Percentiles rank a stretch among this genome's conserved stretches.
Conservation (phyloP, 2,113 vertebrate species). For the Amphiprion percula region DNA sequence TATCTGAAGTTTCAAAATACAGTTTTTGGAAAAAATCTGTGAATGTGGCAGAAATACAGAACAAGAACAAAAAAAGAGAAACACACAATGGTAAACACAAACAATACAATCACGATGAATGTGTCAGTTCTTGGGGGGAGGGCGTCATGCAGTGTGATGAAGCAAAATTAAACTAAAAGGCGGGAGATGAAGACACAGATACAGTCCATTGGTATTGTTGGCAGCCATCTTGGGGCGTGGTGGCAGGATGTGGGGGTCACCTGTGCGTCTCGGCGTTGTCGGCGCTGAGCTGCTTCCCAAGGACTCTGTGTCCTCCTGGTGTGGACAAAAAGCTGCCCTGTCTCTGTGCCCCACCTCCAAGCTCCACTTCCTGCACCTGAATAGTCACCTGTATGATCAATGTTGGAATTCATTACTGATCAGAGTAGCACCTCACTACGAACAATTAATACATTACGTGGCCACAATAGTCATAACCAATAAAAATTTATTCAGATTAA, state of each 20-base stretch:
- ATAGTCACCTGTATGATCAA: conserved; percentile 88
- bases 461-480: too few species aligned
- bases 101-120: conserved; percentile 18
- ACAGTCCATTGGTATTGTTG: conserved; percentile 31
- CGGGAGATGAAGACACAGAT: conserved; percentile 6
- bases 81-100: background rate
- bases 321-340: conserved; percentile 89
- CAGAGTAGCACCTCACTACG: background rate
- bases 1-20: conserved; percentile 18
- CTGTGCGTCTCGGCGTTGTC: conserved; percentile 98
- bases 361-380: conserved; percentile 94
- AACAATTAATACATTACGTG: background rate
- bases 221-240: conserved; percentile 20
- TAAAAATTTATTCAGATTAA: background rate
- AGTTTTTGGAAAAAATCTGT: background rate
- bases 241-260: conserved; percentile 77
- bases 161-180: background rate
- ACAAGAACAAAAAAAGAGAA: conserved; percentile 10
- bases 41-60: conserved; percentile 29
- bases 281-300: conserved; percentile 97
- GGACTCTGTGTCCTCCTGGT: conserved; percentile 91
- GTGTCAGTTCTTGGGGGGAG: background rate
- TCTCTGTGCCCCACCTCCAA: conserved; percentile 86
- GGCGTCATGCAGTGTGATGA: conserved; percentile 3
- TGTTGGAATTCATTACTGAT: background rate